Base-by-base conservation (phyloP, 2,113 vertebrate species). In the Tachysurus fulvidraco region DNA sequence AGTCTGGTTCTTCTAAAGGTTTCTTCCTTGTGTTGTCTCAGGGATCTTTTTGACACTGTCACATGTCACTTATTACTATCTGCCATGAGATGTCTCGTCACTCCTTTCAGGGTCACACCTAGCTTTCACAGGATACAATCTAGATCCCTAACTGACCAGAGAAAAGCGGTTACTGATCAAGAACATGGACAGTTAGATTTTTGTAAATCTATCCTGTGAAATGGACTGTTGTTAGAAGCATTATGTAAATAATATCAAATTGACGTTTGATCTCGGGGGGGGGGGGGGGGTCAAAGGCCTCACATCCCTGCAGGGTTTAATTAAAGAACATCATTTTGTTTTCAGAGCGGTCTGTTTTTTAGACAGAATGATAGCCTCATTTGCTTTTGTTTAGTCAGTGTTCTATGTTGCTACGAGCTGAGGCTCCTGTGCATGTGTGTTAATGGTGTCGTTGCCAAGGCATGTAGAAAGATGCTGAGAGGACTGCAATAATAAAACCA, bases 401-500 rank as follows among this genome's bases (percentile, higher is more conserved):
- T 50, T 60, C 6, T 16, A 73, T 83, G 91, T 91, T 89, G 86
- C 88, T 89, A 89, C 85, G 88, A 87, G 82, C 86, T 86, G 81
- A 88, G 86, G n/a, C 73, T 86, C 83, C 79, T 86, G 84, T 90
- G 89, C 88, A 83, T 82, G 86, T 82, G 88, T 83, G 83, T 59
- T 81, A 90, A 86, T 44, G 74, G 77, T 87, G 78, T 86, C 57
- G 89, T 91, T 91, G 88, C 88, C 88, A 92, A 87, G 88, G 87
- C 86, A 83, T 81, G 76, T 88, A 82, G 88, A 81, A 81, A 76
- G 88, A 89, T 90, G 73, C 88, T 83, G 88, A 30, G 64, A 88
- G 84, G 86, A 91, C 74, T 82, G 89, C 88, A 88, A 88, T 90
- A 89, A 90, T 88, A 44, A 88, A 88, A 64, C 83, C 54, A 87